phyloP scores from a whole-genome alignment of 1,140 invertebrate species.

The Archegozetes longisetosus region DNA sequence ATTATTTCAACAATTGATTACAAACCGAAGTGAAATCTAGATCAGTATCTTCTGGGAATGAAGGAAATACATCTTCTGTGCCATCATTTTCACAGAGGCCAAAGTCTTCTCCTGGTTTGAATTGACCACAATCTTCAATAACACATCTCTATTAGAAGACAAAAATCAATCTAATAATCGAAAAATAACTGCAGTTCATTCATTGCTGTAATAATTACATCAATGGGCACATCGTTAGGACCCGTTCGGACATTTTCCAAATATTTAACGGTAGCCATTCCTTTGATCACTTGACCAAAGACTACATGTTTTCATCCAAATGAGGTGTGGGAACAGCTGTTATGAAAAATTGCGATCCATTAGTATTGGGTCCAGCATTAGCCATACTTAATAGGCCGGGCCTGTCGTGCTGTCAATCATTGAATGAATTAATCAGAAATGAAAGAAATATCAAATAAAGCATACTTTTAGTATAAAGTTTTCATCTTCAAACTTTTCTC shows the following conservation, averaged over 20 bases:
- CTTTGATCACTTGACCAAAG: constrained; percentile 62
- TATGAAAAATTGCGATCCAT: constrained; percentile 90
- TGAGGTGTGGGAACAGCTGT: constrained; percentile 65
- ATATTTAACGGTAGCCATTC: constrained; percentile 44
- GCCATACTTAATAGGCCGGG: constrained; percentile 68
- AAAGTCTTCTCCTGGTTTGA: constrained; percentile 42
- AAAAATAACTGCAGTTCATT: no score
- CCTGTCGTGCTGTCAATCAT: constrained; percentile 36
- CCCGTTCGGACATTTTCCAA: constrained; percentile 40
- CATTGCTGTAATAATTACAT: constrained; percentile 12
- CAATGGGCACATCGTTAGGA: constrained; percentile 19
- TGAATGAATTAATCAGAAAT: background rate
- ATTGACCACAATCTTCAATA: constrained; percentile 46
- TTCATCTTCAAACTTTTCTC: constrained; percentile 71
- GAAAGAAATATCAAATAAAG: background rate
- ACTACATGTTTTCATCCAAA: constrained; percentile 78
- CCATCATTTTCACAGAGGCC: constrained; percentile 48
- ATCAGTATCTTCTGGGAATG: constrained; percentile 48
- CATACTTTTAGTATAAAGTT: constrained; percentile 48
- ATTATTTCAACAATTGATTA: background rate
- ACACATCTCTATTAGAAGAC: background rate
- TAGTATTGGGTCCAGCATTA: constrained; percentile 70
- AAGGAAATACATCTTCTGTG: constrained; percentile 46
- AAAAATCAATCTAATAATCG: no score
- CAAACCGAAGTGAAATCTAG: constrained; percentile 20